Evolutionary conservation across 2,888 invertebrate species (phyloP), one percentile per base, ranked within the genome.

Genomic region (Apodemia duryi): DNA sequence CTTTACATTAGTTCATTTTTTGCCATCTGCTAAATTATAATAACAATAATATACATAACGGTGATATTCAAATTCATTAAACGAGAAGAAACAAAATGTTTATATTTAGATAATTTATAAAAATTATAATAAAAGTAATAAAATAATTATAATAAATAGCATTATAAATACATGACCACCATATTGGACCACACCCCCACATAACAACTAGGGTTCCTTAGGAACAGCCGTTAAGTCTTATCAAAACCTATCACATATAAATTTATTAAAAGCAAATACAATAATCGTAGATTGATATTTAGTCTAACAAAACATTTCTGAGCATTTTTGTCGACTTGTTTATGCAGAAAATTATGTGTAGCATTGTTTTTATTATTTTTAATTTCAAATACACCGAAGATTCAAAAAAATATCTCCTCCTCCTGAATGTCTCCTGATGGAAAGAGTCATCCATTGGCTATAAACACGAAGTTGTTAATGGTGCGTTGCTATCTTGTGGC

Each of bases 121-220:
- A 13, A 46, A 46, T 46, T 13, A 46, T 13, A 46, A 46, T 46
- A 52, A 28, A 52, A 28, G 5, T 28, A 52, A 28, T 21, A 28
- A 28, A 52, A 52, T 28, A 52, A 52, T 52, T 7, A 21, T 52
- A 46, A 13, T 29, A 57, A 57, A 11, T 11, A 57, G 57, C 6
- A 11, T 13, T 29, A 11, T 29, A 28, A 10, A 2, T 54, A 29
- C 57, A 57, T 57, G 57, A 57, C 57, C 57, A 57, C 57, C 57
- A 32, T 32, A 9, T 57, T 57, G 57, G 57, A 57, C 57, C 57
- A 57, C 57, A 32, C 57, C 29, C 32, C 57, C 57, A 32, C 57
- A 6, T 60, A 60, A 60, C 54, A 35, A 60, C 57, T 60, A 60
- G 57, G 35, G 57, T 60, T 60, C 57, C 57, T 60, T 60, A 60